phyloP scores from a whole-genome alignment of 2,113 vertebrate species.

The Salvelinus sp. region DNA sequence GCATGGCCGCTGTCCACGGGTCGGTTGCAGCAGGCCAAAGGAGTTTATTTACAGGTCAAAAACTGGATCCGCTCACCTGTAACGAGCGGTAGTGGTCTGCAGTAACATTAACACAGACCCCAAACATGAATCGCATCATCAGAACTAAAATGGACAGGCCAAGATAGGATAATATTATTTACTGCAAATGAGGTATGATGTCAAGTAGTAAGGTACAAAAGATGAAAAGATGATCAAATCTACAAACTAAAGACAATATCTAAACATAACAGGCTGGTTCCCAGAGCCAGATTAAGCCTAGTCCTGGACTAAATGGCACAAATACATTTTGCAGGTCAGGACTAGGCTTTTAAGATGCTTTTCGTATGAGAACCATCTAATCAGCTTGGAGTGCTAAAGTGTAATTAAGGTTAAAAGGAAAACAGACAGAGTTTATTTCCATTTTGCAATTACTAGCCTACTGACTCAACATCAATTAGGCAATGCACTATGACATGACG shows the following conservation, averaged over 20 bases:
- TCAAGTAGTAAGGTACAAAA: too few species aligned
- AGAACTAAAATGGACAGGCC: not conserved
- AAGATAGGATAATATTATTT: too few species aligned
- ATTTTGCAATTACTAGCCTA: conserved; percentile 17
- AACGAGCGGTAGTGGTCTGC: not conserved
- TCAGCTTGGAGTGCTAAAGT: too few species aligned
- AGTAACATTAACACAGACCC: not conserved
- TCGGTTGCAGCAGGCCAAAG: conserved; percentile 59
- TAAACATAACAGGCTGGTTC: too few species aligned
- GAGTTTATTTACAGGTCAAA: conserved; percentile 72
- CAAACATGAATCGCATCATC: not conserved
- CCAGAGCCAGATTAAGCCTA: too few species aligned
- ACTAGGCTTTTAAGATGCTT: too few species aligned
- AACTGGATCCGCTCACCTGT: conserved; percentile 42
- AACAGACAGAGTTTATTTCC: not conserved
- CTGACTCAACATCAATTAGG: conserved; percentile 16
- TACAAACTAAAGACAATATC: too few species aligned
- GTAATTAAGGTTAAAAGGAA: not conserved
- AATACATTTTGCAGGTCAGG: too few species aligned
- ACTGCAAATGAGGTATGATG: too few species aligned
- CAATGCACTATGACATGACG: conserved; percentile 44
- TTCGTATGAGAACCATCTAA: too few species aligned
- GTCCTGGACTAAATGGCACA: too few species aligned
- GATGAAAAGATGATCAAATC: too few species aligned
- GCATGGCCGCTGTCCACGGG: conserved; percentile 44